These are phyloP conservation scores for Hanleya hanleyi DNA, from an alignment of 2,888 invertebrate species.

Conservation along the genomic window DNA sequence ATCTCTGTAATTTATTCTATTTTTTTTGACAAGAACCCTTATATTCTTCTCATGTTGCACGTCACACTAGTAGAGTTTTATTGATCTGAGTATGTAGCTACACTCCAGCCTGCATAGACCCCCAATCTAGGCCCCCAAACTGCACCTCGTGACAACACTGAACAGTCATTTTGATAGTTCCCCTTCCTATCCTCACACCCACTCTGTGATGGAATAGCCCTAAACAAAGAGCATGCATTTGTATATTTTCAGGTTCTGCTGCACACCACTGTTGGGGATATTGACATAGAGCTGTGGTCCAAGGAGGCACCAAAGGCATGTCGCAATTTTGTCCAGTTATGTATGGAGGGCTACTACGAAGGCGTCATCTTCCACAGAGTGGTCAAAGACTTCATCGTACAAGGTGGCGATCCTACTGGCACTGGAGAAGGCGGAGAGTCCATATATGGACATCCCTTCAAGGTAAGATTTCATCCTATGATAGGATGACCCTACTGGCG, in stretches of 20 bases:
- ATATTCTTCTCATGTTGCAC: no score
- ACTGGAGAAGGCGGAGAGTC: constrained; percentile 97
- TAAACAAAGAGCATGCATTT: neutral
- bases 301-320: constrained; percentile 97
- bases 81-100: no score
- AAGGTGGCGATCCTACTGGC: constrained; percentile 97
- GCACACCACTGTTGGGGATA: constrained; percentile 94
- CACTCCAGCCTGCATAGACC: no score
- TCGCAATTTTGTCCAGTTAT: constrained; percentile 95
- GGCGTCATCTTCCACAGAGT: constrained; percentile 91
- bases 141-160: no score
- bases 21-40: no score
- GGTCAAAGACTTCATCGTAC: constrained; percentile 94
- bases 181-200: no score
- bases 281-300: constrained; percentile 98
- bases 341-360: constrained; percentile 96
- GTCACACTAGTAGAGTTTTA: no score
- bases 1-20: no score
- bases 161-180: no score
- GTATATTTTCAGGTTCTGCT: constrained; percentile 83
- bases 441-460: constrained; percentile 94
- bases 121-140: no score
- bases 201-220: no score
- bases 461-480: constrained; percentile 78
- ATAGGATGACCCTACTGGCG: no score